Conservation (phyloP, 2,113 vertebrate species). For the Megaceryle torquata region DNA sequence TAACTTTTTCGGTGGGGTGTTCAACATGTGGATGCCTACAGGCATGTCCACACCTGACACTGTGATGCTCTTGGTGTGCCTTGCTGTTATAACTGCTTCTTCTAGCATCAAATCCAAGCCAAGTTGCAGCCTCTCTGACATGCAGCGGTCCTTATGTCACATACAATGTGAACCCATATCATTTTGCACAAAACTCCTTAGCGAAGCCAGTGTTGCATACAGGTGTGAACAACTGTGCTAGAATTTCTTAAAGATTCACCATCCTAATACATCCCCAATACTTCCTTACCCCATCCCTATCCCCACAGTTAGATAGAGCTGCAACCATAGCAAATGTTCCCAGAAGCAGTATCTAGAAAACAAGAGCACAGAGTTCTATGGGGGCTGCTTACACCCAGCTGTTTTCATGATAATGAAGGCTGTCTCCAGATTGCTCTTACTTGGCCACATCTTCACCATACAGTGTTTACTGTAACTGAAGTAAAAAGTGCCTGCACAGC, state of each 20-base stretch:
- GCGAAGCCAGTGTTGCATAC: background rate
- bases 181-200: background rate
- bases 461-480: background rate
- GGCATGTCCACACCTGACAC: background rate
- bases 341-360: background rate
- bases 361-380: background rate
- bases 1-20: accelerated
- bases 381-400: background rate
- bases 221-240: background rate
- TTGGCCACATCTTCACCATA: background rate
- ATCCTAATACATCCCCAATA: background rate
- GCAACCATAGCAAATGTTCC: background rate
- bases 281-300: background rate
- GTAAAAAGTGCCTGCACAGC: background rate
- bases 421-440: background rate
- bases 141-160: background rate
- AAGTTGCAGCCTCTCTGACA: background rate
- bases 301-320: background rate
- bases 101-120: background rate
- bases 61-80: background rate
- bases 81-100: background rate
- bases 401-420: background rate
- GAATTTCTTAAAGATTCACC: background rate
- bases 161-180: background rate
- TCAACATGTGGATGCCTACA: background rate